Percentiles rank a stretch among this genome's conserved stretches.
phyloP scores from a whole-genome alignment of 2,113 vertebrate genomes.

The Tetrax tetrax region DNA sequence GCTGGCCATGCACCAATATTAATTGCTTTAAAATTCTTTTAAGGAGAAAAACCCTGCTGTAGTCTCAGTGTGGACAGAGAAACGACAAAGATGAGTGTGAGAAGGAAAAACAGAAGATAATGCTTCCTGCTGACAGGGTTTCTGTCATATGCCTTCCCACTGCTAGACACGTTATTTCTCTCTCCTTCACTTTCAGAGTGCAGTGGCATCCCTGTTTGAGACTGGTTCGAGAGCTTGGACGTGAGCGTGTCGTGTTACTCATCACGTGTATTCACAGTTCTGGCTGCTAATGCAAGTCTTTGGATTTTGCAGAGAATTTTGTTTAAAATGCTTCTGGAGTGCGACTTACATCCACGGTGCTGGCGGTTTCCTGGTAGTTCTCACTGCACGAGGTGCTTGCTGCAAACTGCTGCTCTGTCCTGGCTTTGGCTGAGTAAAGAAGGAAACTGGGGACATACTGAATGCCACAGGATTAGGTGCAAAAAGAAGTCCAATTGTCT shows the following conservation, averaged over 20 bases:
- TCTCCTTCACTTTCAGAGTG: rapidly evolving
- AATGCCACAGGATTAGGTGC: background rate
- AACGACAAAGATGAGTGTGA: background rate
- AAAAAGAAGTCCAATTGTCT: background rate
- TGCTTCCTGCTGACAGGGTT: background rate
- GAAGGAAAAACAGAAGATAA: background rate
- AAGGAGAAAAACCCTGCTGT: background rate
- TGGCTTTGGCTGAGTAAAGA: background rate
- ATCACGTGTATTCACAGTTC: background rate
- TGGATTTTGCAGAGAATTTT: background rate
- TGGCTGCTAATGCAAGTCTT: background rate
- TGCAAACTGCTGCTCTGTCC: background rate
- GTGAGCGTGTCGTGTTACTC: rapidly evolving
- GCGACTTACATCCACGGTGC: rapidly evolving
- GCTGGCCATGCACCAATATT: background rate
- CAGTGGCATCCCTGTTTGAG: no score
- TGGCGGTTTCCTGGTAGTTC: background rate
- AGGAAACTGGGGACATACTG: rapidly evolving
- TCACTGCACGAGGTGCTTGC: background rate
- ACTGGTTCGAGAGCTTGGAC: background rate
- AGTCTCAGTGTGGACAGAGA: background rate
- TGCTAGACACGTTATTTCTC: rapidly evolving
- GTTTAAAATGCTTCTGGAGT: background rate
- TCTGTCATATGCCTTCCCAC: rapidly evolving
- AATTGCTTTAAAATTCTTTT: background rate